A percentile compares a stretch with the other conserved stretches of the same genome.
These are phyloP conservation scores for Microcebus ravelobensis DNA, from an alignment of 2,113 vertebrate species.

Conservation along the genomic window DNA sequence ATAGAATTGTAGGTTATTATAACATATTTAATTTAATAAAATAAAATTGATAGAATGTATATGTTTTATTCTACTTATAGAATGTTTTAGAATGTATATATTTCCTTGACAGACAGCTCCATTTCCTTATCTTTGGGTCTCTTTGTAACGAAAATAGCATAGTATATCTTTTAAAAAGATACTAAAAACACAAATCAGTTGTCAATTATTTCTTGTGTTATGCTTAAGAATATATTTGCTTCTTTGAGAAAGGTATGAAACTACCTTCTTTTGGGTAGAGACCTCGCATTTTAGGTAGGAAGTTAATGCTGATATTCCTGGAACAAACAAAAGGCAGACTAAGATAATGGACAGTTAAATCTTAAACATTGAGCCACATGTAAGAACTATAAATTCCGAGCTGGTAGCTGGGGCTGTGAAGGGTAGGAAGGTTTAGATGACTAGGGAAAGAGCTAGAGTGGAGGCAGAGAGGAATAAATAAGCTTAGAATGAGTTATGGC, in stretches of 20 bases:
- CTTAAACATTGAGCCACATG: not conserved
- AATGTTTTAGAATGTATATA: not conserved
- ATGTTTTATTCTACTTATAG: no score
- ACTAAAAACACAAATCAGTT: not conserved
- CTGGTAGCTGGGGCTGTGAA: not conserved
- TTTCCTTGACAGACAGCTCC: not conserved
- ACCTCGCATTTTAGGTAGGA: not conserved
- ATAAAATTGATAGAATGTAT: not conserved
- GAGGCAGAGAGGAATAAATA: not conserved
- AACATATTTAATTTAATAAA: constrained; percentile 4
- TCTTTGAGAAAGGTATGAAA: not conserved
- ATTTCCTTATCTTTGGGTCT: not conserved
- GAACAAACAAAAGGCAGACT: not conserved
- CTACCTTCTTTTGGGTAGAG: not conserved
- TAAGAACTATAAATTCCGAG: not conserved
- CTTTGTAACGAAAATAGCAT: constrained; percentile 9
- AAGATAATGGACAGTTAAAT: not conserved
- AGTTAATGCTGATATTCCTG: not conserved
- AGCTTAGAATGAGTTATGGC: not conserved
- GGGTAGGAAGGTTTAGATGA: not conserved
- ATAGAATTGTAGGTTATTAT: not conserved
- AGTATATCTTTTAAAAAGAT: constrained; percentile 19
- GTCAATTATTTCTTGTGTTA: not conserved
- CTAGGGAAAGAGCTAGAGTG: not conserved
- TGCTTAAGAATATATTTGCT: not conserved